These are phyloP conservation scores for Caenorhabditis zanzibari DNA, from an alignment of 2,888 invertebrate species.

Conservation along the genomic window DNA sequence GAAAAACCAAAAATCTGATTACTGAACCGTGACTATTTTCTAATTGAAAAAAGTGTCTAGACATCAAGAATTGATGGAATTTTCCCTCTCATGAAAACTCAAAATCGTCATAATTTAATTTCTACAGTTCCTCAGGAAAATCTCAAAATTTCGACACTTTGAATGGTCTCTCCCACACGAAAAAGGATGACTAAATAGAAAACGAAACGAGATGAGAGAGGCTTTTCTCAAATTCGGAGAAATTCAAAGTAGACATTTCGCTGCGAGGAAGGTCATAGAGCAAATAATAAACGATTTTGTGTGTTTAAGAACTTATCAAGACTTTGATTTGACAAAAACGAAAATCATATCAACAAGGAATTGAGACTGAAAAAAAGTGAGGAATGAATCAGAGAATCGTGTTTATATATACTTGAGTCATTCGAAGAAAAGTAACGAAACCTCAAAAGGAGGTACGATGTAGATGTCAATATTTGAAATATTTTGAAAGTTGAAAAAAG, in stretches of 20 bases:
- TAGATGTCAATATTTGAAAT: background rate
- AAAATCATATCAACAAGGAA: conserved; percentile 42
- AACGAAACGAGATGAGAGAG: background rate
- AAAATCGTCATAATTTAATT: too few species aligned
- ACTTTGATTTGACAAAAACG: conserved; percentile 28
- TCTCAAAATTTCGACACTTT: background rate
- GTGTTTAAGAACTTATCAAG: conserved; percentile 55
- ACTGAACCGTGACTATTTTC: too few species aligned
- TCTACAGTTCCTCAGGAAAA: background rate
- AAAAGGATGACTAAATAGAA: conserved; percentile 30
- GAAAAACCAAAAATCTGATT: too few species aligned
- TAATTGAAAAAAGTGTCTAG: too few species aligned
- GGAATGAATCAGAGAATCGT: conserved; percentile 13
- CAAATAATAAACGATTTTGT: conserved; percentile 33
- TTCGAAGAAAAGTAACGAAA: background rate
- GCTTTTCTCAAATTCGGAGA: conserved; percentile 28
- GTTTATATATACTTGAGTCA: conserved; percentile 5
- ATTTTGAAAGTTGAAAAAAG: too few species aligned
- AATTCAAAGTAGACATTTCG: conserved; percentile 35
- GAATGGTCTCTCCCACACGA: background rate
- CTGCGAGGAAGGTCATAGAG: conserved; percentile 44
- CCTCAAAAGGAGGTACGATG: background rate
- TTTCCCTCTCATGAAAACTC: too few species aligned
- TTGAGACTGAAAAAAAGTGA: conserved; percentile 5
- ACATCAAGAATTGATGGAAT: too few species aligned